Evolutionary conservation across 2,113 vertebrate species (phyloP), one percentile per base, ranked within the genome.

Genomic region (Noctilio leporinus): DNA sequence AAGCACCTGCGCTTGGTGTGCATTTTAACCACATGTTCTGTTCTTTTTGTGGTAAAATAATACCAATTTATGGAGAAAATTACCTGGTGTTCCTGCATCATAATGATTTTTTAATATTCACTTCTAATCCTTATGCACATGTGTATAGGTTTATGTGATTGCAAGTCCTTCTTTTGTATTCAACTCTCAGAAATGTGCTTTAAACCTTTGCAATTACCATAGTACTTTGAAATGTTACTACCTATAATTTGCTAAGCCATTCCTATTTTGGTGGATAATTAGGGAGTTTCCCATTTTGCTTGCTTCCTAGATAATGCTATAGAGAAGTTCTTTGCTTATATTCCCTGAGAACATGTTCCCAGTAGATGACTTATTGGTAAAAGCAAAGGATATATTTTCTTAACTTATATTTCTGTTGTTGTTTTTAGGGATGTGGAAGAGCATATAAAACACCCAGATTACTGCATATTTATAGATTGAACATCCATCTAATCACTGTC

Each of bases 31-130:
- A 57, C 43, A 53, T 51, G 84, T 81, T 96, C 70, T 93, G 47
- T 93, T 87, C 57, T 84, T 35, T 90, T 55, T 84, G 59, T 86
- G 65, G 77, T 90, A 65, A 89, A 91, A 73, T 82, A 69, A 57
- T 7, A 89, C 64, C 65, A 33, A 92, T 15, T 72, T 49, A 4
- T 8, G 1, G 35, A 64, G 81, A 77, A 81, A 82, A 91, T 87
- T 69, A 84, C 77, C 83, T 73, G 70, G 51, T 53, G 49, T 14
- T 77, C 57, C 22, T 76, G 38, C 49, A 82, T 91, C 19, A 4
- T 67, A 55, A 78, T 9, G 20, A 28, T 91, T 85, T 85, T 85
- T 67, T 84, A 85, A 67, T 78, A 45, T 14, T 69, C 33, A 78
- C 24, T 86, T 80, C 30, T 35, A 59, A 51, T 47, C 35, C 53